A percentile compares a stretch with the other conserved stretches of the same genome.
Evolutionary conservation across 2,113 vertebrate species (phyloP).

Genomic region (Megaleporinus macrocephalus): DNA sequence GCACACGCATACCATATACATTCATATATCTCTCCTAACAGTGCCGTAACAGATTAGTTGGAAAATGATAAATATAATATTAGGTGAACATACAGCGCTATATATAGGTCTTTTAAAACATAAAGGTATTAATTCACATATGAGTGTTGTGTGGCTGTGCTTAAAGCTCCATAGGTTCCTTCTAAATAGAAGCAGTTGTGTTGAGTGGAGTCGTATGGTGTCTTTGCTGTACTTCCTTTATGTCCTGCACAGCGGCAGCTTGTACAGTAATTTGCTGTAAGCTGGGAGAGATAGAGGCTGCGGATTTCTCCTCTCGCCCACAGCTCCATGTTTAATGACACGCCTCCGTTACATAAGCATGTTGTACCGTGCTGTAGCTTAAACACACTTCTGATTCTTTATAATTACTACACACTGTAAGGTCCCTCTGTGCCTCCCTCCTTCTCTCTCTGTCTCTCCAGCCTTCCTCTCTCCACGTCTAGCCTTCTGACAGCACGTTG

Average conservation of each 20-base stretch:
- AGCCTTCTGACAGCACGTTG: conserved; percentile 17
- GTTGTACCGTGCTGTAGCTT: conserved; percentile 23
- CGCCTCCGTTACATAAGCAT: conserved; percentile 40
- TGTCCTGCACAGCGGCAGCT: background rate
- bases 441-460: background rate
- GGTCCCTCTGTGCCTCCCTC: conserved; percentile 31
- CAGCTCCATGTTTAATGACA: conserved; percentile 44
- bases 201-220: background rate
- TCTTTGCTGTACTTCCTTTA: background rate
- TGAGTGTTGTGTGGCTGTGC: no score
- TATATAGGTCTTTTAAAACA: no score
- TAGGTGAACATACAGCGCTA: no score
- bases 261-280: conserved; percentile 17
- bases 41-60: no score
- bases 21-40: no score
- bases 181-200: background rate
- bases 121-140: no score
- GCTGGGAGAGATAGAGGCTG: conserved; percentile 4
- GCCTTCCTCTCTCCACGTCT: conserved; percentile 14
- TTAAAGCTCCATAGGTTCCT: no score
- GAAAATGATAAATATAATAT: no score
- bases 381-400: conserved; percentile 38
- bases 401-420: conserved; percentile 28
- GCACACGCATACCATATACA: no score
- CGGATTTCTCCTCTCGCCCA: conserved; percentile 29